These are phyloP conservation scores for Discoglossus pictus DNA, from an alignment of 2,797 vertebrate species.

Conservation along the genomic window DNA sequence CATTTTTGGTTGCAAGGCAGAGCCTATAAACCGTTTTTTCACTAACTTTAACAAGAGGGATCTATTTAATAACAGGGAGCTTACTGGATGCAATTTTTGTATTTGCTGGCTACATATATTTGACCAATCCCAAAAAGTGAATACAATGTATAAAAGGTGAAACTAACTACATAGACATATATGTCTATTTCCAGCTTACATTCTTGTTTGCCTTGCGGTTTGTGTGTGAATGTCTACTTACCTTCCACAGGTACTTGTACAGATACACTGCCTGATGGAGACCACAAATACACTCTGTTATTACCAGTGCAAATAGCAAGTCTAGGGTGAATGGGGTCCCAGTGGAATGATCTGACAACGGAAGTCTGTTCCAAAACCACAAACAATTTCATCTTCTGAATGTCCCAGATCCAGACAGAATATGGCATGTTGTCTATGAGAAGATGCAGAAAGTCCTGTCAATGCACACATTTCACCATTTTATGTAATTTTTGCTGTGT, in stretches of 20 bases:
- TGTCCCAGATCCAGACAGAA: slow-evolving; percentile 91
- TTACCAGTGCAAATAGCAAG: slow-evolving; percentile 88
- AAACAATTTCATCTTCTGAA: slow-evolving; percentile 78
- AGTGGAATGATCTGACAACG: slow-evolving; percentile 82
- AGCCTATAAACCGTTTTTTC: too few relatives aligned
- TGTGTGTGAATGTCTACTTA: slow-evolving; percentile 60
- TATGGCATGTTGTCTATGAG: slow-evolving; percentile 83
- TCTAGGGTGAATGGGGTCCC: slow-evolving; percentile 85
- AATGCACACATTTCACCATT: too few relatives aligned
- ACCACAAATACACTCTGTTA: slow-evolving; percentile 86
- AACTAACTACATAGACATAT: too few relatives aligned
- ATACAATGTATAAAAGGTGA: too few relatives aligned
- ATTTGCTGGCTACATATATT: too few relatives aligned
- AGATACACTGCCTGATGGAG: slow-evolving; percentile 81
- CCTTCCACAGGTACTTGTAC: slow-evolving; percentile 88
- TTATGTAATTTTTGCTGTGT: too few relatives aligned
- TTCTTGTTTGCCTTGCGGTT: neutral
- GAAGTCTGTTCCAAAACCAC: slow-evolving; percentile 85
- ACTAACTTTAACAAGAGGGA: too few relatives aligned
- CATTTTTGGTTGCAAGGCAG: too few relatives aligned
- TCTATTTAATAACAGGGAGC: too few relatives aligned
- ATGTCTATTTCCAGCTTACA: neutral
- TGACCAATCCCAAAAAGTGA: too few relatives aligned
- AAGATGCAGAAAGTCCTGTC: neutral
- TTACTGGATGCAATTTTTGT: too few relatives aligned